Evolutionary conservation across 1,140 invertebrate species (phyloP), one percentile per base, ranked within the genome.

Genomic region (Drosophila pallidifrons): DNA sequence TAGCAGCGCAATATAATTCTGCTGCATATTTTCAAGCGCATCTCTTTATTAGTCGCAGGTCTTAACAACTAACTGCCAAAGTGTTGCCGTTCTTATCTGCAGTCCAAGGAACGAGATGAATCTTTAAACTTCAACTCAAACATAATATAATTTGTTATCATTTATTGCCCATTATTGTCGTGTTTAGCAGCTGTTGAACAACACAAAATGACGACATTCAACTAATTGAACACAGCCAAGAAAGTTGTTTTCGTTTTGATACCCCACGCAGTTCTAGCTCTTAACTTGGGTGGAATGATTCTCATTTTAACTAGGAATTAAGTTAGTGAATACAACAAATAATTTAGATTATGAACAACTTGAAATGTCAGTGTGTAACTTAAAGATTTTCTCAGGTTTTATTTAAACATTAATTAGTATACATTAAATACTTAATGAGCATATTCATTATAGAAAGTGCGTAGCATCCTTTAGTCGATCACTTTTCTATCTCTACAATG

Each of bases 1-100:
- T 68, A 59, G 79, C 58, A 66, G 65, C 58, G 25, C 47, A 20
- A 10, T 25, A 25, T 61, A 55, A 64, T 81, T 58, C 5, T 64
- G 46, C 43, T 77, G 77, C 81, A 67, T 74, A 85, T 77, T 77
- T 83, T 71, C 15, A 8, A 66, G 61, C 66, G 76, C 66, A 32
- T 7, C 1, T 45, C 13, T 7, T 3, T 5, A 25, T 20, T 25
- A 25, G 20, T 25, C 20, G 3, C 20, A 25, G 20, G 43, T 69
- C 5, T 45, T 41, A 11, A 47, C 10, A 25, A 15, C 0, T 1
- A 7, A 49, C 11, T 32, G 11, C 2, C 10, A 20, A 43, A 15
- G 32, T 43, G 54, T 20, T 38, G 35, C 10, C 7, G 35, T 3
- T 11, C 25, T 65, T 65, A 65, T 65, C 25, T 64, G 25, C 20